A percentile compares a stretch with the other conserved stretches of the same genome.
Evolutionary conservation across 2,888 invertebrate genomes (phyloP).

Genomic region (Leistus spinibarbis): DNA sequence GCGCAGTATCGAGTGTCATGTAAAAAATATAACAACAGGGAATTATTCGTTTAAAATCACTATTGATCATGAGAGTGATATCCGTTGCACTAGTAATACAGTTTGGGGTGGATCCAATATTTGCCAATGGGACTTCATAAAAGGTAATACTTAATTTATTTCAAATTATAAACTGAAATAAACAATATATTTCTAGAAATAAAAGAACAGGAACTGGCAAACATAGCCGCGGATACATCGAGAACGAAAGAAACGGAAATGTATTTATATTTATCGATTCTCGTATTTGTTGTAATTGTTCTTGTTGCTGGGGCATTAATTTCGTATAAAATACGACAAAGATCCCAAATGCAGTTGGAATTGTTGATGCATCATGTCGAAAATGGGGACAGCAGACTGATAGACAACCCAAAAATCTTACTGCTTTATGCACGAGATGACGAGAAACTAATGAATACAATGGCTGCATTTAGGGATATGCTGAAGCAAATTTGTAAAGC

Average conservation of each 20-base stretch:
- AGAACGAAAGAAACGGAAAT: not conserved
- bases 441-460: conserved; percentile 50
- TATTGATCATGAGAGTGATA: not conserved
- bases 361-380: not conserved
- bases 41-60: not conserved
- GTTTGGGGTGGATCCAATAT: not conserved
- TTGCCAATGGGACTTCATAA: not conserved
- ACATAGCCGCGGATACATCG: not conserved
- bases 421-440: conserved; percentile 61
- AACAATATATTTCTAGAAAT: not conserved
- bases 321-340: not conserved
- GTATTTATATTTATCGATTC: not conserved
- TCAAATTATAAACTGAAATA: not conserved
- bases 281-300: not conserved
- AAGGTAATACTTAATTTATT: not conserved
- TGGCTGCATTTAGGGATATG: conserved; percentile 48
- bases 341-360: not conserved
- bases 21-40: not conserved
- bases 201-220: not conserved
- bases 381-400: not conserved
- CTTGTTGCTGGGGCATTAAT: not conserved
- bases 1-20: not conserved
- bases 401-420: conserved; percentile 47
- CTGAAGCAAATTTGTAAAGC: conserved; percentile 44
- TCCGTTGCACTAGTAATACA: not conserved